Percentiles rank a stretch among this genome's conserved stretches.
Conservation (phyloP, 2,888 invertebrate genomes). For the Hirtodrosophila cameraria region DNA sequence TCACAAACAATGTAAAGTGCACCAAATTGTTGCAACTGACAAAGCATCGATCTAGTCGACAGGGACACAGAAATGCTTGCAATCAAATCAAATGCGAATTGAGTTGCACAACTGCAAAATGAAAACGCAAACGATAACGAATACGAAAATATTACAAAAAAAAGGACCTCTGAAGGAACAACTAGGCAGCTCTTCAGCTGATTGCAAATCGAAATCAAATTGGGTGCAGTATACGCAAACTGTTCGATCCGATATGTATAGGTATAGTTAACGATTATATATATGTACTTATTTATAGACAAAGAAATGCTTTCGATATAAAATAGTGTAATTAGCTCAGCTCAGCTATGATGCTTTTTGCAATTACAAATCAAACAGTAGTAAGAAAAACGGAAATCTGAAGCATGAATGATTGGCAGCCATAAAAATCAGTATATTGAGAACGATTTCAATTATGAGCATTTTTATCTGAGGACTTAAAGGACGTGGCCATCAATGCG, state of each 20-base stretch:
- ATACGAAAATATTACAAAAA: constrained; percentile 53
- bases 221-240: constrained; percentile 38
- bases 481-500: constrained; percentile 37
- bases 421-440: constrained; percentile 60
- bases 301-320: constrained; percentile 15
- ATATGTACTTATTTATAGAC: not conserved
- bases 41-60: constrained; percentile 28
- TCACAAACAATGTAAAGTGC: constrained; percentile 70
- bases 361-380: constrained; percentile 39
- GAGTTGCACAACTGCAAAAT: constrained; percentile 58
- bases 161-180: constrained; percentile 8
- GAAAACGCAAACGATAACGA: constrained; percentile 45
- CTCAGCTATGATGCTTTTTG: constrained; percentile 13
- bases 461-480: constrained; percentile 36
- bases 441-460: constrained; percentile 71
- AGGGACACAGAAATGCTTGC: constrained; percentile 45
- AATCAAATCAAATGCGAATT: constrained; percentile 76
- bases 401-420: constrained; percentile 39
- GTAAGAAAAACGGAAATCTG: constrained; percentile 39
- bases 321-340: constrained; percentile 58
- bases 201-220: constrained; percentile 63
- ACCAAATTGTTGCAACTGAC: constrained; percentile 65
- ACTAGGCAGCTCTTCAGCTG: constrained; percentile 53
- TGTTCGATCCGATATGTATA: constrained; percentile 8
- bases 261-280: constrained; percentile 5